phyloP scores from a whole-genome alignment of 1,140 invertebrate genomes.

The Aphelinus certus region DNA sequence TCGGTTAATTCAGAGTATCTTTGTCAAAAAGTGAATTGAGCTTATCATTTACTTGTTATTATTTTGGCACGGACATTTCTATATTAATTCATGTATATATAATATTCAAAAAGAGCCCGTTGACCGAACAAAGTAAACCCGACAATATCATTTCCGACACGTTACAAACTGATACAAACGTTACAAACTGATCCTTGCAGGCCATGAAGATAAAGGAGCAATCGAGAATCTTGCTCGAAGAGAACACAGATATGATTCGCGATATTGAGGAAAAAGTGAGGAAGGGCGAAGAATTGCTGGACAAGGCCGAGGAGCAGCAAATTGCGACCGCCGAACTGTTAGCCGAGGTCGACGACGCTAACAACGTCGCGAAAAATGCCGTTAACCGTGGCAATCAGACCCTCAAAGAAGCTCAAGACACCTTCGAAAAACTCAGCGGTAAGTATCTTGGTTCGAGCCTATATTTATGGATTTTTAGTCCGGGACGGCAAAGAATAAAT shows the following conservation, averaged over 20 bases:
- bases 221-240: slow-evolving; percentile 71
- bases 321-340: slow-evolving; percentile 73
- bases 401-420: slow-evolving; percentile 86
- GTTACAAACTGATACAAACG: too few species aligned
- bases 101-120: too few species aligned
- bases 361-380: slow-evolving; percentile 81
- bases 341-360: slow-evolving; percentile 76
- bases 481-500: too few species aligned
- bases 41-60: too few species aligned
- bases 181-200: slow-evolving; percentile 48
- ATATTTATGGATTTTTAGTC: too few species aligned
- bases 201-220: slow-evolving; percentile 73
- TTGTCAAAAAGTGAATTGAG: too few species aligned
- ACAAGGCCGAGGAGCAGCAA: slow-evolving; percentile 68
- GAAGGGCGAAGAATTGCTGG: slow-evolving; percentile 66
- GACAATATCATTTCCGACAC: too few species aligned
- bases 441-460: slow-evolving; percentile 39
- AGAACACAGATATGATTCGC: slow-evolving; percentile 68
- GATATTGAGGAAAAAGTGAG: slow-evolving; percentile 71
- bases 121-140: background rate
- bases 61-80: too few species aligned
- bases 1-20: too few species aligned
- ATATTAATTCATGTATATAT: too few species aligned
- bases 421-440: slow-evolving; percentile 85
- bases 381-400: slow-evolving; percentile 86